Conservation (phyloP, 2,888 invertebrate species). For the Archips xylosteana region DNA sequence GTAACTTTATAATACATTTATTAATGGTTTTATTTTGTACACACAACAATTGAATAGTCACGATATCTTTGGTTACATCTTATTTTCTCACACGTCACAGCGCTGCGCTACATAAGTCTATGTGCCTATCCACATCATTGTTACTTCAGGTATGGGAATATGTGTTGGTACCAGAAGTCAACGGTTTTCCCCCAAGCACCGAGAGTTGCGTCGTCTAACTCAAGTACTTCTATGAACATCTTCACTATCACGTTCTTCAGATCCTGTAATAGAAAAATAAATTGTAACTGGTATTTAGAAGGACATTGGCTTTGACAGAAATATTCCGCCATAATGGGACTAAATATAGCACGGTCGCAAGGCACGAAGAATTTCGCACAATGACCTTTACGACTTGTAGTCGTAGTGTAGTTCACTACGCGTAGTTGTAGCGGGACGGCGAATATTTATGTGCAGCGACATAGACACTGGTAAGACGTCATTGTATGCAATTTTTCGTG, state of each 20-base stretch:
- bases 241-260: constrained; percentile 76
- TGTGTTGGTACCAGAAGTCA: constrained; percentile 79
- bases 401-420: no score
- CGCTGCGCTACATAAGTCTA: neutral
- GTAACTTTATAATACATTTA: neutral
- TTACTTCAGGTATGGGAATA: constrained; percentile 55
- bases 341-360: no score
- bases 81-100: neutral
- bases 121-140: neutral
- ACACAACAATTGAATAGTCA: neutral
- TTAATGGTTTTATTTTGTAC: neutral
- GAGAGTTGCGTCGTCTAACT: constrained; percentile 68
- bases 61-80: neutral
- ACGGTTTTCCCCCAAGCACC: constrained; percentile 77
- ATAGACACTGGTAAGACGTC: no score
- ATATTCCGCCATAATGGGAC: no score
- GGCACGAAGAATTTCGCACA: no score
- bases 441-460: no score
- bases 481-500: no score
- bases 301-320: no score
- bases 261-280: constrained; percentile 58
- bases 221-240: constrained; percentile 77
- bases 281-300: neutral
- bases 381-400: no score
- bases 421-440: no score